Percentiles rank a stretch among this genome's conserved stretches.
Conservation (phyloP, 2,113 vertebrate species). For the Lampris incognitus region DNA sequence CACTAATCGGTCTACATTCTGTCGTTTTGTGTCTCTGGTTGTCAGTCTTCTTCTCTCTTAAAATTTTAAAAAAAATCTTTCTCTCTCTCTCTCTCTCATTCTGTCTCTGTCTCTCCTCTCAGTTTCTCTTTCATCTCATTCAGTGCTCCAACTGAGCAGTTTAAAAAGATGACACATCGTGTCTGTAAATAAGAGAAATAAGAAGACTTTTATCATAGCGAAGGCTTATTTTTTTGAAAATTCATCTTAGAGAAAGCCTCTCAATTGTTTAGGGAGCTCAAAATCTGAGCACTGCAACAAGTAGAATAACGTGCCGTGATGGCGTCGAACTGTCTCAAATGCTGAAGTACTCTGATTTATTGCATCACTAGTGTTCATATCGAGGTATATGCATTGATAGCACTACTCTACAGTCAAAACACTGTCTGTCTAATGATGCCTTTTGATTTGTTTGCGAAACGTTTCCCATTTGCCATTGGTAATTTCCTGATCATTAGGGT, state of each 20-base stretch:
- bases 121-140: conserved; percentile 48
- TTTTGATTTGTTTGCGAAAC: background rate
- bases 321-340: conserved; percentile 17
- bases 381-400: background rate
- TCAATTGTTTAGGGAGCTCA: too few relatives aligned
- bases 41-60: too few relatives aligned
- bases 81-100: conserved; percentile 40
- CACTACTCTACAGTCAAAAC: background rate
- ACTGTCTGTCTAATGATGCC: background rate
- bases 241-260: too few relatives aligned
- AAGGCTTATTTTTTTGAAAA: too few relatives aligned
- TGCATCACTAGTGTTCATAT: conserved; percentile 9
- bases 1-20: too few relatives aligned
- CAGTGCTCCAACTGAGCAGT: conserved; percentile 19
- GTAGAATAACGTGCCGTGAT: conserved; percentile 12
- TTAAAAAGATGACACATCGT: conserved; percentile 25
- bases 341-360: conserved; percentile 6
- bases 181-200: conserved; percentile 5
- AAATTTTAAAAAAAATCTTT: background rate
- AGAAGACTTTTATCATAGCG: too few relatives aligned
- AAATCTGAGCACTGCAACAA: background rate
- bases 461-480: too few relatives aligned
- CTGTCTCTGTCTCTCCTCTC: conserved; percentile 50
- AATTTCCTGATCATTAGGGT: too few relatives aligned
- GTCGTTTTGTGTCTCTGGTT: too few relatives aligned